phyloP scores from a whole-genome alignment of 2,888 invertebrate genomes.

The Acronicta psi region DNA sequence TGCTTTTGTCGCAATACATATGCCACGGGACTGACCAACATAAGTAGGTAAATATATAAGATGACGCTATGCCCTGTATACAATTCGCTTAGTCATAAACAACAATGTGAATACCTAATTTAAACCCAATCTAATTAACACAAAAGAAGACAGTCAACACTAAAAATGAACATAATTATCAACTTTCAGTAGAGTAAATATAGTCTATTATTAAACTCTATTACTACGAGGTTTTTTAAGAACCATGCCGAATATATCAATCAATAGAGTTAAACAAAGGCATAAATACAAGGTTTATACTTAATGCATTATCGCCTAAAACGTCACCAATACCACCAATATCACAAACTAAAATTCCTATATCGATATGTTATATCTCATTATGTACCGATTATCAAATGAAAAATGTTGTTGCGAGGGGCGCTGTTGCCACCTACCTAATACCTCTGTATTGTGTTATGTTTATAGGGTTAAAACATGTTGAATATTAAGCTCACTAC shows the following conservation, averaged over 20 bases:
- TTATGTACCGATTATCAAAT: neutral
- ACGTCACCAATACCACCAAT: too few relatives aligned
- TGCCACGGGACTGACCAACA: conserved; percentile 44
- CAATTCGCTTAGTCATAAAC: conserved; percentile 19
- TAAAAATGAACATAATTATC: too few relatives aligned
- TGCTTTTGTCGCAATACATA: conserved; percentile 55
- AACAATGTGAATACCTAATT: conserved; percentile 7
- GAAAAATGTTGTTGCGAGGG: conserved; percentile 3
- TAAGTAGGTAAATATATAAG: conserved; percentile 31
- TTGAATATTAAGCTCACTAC: conserved; percentile 45
- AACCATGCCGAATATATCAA: too few relatives aligned
- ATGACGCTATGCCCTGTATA: conserved; percentile 8
- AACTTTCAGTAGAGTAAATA: too few relatives aligned
- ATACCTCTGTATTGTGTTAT: conserved; percentile 5
- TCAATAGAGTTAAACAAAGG: too few relatives aligned
- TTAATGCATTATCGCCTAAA: too few relatives aligned
- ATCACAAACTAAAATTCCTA: too few relatives aligned
- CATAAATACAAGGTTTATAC: too few relatives aligned
- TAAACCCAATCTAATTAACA: too few relatives aligned
- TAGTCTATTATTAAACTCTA: too few relatives aligned
- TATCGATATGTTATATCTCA: conserved; percentile 1
- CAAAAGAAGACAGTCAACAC: too few relatives aligned
- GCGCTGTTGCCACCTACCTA: conserved; percentile 22
- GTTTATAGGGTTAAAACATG: conserved; percentile 15
- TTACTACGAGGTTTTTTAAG: too few relatives aligned